phyloP scores from a whole-genome alignment of 2,888 invertebrate genomes.

The Drosophila niveifrons region DNA sequence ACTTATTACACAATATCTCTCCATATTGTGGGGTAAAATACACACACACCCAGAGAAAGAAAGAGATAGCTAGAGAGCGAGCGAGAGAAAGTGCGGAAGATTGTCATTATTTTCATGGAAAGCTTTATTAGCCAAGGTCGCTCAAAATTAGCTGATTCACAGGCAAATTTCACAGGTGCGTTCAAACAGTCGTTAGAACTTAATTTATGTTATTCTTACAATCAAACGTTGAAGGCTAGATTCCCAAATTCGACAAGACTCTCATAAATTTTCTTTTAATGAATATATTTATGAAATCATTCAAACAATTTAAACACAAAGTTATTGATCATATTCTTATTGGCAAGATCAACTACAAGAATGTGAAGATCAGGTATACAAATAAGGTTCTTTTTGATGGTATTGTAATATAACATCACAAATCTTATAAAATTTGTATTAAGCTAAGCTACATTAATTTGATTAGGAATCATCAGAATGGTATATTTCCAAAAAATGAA shows the following conservation, averaged over 20 bases:
- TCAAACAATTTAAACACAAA: no score
- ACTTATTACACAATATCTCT: constrained; percentile 50
- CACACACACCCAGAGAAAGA: background rate
- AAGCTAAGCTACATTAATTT: no score
- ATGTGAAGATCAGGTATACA: no score
- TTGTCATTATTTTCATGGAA: background rate
- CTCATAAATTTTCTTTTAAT: background rate
- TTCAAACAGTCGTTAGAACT: constrained; percentile 6
- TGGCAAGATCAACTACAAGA: no score
- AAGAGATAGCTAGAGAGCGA: background rate
- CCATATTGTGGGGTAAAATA: background rate
- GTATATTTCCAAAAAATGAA: background rate
- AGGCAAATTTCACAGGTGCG: constrained; percentile 2
- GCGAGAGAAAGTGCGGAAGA: background rate
- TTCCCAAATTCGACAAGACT: background rate
- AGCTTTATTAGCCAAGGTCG: constrained; percentile 75
- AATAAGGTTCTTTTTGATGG: no score
- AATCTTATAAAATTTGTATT: no score
- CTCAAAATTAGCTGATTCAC: constrained; percentile 38
- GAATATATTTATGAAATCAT: background rate
- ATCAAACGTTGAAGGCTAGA: background rate
- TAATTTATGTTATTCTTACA: constrained; percentile 13
- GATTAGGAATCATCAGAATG: no score
- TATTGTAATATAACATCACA: no score
- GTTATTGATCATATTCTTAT: no score